These are phyloP conservation scores for Anniella stebbinsi DNA, from an alignment of 2,797 vertebrate species.

Conservation along the genomic window DNA sequence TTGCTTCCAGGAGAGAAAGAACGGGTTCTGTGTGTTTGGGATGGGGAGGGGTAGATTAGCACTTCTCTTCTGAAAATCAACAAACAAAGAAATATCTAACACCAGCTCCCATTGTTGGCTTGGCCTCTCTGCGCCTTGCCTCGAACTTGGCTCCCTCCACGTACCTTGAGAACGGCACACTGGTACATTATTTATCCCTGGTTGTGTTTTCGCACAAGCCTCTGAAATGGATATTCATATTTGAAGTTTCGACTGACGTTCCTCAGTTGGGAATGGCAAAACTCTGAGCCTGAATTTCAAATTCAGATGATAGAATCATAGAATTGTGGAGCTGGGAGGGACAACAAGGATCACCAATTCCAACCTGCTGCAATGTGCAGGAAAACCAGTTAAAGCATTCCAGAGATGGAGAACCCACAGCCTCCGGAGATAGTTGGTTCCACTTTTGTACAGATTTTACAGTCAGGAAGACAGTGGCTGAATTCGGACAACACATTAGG, in stretches of 20 bases:
- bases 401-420: no score
- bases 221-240: background rate
- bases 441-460: no score
- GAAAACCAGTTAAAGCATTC: no score
- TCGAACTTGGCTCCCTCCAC: background rate
- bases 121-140: constrained; percentile 16
- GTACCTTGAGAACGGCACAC: background rate
- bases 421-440: no score
- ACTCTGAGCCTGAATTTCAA: background rate
- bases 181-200: background rate
- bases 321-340: no score
- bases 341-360: no score
- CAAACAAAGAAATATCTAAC: constrained; percentile 26
- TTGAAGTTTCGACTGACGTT: background rate
- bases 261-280: background rate
- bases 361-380: no score
- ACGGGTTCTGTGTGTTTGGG: background rate
- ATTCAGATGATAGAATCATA: background rate
- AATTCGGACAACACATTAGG: no score
- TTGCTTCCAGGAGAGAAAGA: constrained; percentile 1
- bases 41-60: background rate
- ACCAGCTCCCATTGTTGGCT: constrained; percentile 2
- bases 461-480: no score
- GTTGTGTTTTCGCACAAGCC: background rate
- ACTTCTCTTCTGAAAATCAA: constrained; percentile 20